Evolutionary conservation across 1,140 invertebrate genomes (phyloP).

Genomic region (Eupristina koningsbergeri): DNA sequence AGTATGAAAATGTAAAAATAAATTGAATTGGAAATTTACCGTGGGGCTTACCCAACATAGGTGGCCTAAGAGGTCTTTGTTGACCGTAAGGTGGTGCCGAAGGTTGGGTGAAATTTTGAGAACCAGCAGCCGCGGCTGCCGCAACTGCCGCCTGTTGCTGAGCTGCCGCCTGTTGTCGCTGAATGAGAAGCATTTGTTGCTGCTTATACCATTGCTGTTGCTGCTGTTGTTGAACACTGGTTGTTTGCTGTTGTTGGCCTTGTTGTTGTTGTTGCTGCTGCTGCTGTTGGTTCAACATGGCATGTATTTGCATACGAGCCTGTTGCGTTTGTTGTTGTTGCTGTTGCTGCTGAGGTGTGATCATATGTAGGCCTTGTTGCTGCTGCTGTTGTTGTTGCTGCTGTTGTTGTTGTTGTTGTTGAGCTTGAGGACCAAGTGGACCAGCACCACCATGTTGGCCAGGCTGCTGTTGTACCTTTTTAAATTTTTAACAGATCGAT

Average conservation of each 20-base stretch:
- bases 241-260: conserved; percentile 69
- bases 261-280: conserved; percentile 72
- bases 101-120: conserved; percentile 69
- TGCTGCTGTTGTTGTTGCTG: conserved; percentile 73
- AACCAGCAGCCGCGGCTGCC: conserved; percentile 30
- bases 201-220: conserved; percentile 59
- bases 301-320: conserved; percentile 73
- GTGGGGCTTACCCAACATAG: conserved; percentile 65
- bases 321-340: conserved; percentile 73
- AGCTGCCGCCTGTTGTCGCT: conserved; percentile 69
- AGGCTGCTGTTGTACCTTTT: conserved; percentile 66
- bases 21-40: not conserved
- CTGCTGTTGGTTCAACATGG: conserved; percentile 74
- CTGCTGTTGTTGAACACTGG: conserved; percentile 71
- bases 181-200: conserved; percentile 66
- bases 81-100: conserved; percentile 71
- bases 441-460: conserved; percentile 66
- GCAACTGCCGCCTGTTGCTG: conserved; percentile 61
- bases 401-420: conserved; percentile 75
- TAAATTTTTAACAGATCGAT: not conserved
- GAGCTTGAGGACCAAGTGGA: conserved; percentile 70
- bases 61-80: conserved; percentile 68
- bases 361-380: conserved; percentile 59
- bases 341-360: conserved; percentile 72
- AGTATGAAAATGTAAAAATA: no score